These are phyloP conservation scores for Temnothorax unifasciatus DNA, from an alignment of 2,888 invertebrate genomes.

Conservation along the genomic window DNA sequence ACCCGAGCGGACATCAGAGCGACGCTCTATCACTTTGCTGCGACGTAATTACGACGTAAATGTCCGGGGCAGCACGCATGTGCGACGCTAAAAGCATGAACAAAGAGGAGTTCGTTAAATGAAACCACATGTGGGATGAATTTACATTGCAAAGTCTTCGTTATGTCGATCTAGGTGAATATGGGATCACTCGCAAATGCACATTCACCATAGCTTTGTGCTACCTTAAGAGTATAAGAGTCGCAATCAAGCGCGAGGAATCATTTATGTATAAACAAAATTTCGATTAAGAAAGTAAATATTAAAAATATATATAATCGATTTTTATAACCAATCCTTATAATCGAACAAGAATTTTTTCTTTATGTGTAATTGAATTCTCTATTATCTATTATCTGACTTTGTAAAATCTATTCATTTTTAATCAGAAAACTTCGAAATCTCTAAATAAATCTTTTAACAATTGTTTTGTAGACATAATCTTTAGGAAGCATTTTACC, in stretches of 20 bases:
- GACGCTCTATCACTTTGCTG: conserved; percentile 62
- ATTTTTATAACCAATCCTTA: background rate
- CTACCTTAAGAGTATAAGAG: conserved; percentile 30
- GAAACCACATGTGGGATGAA: conserved; percentile 62
- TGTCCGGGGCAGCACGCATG: conserved; percentile 57
- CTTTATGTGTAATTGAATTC: background rate
- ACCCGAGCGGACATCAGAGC: conserved; percentile 51
- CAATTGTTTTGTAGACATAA: background rate
- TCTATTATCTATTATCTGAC: background rate
- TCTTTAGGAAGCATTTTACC: conserved; percentile 43
- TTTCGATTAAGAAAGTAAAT: background rate
- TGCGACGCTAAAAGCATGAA: conserved; percentile 65
- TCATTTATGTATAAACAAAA: background rate
- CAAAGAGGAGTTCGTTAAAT: conserved; percentile 68
- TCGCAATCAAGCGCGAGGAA: background rate
- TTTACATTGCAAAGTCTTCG: conserved; percentile 67
- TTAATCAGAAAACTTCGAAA: background rate
- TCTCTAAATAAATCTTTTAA: background rate
- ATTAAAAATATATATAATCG: background rate
- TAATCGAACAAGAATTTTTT: background rate
- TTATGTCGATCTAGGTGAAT: conserved; percentile 49
- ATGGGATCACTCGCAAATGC: conserved; percentile 22
- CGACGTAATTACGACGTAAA: conserved; percentile 71
- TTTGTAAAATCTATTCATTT: background rate
- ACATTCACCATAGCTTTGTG: conserved; percentile 17